phyloP scores from a whole-genome alignment of 2,888 invertebrate genomes.

The Apamea anceps region DNA sequence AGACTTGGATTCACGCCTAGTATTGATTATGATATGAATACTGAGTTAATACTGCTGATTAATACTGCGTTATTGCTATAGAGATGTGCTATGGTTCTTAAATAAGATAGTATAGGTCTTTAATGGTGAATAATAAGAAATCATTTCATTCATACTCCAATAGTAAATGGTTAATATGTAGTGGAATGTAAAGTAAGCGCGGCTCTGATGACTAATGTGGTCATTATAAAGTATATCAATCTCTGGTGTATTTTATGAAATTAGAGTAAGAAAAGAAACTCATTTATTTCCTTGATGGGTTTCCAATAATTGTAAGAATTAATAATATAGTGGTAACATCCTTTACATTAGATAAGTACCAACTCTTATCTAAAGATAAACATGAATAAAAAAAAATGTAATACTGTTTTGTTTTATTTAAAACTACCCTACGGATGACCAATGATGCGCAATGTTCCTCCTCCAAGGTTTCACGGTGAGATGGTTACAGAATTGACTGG shows the following conservation, averaged over 20 bases:
- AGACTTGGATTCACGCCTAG: constrained; percentile 41
- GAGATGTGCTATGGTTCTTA: neutral
- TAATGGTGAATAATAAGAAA: too few relatives aligned
- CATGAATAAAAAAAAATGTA: neutral
- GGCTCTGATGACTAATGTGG: too few relatives aligned
- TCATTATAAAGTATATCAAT: too few relatives aligned
- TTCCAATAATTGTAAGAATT: neutral
- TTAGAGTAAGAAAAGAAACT: neutral
- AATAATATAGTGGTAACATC: neutral
- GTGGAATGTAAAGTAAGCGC: neutral
- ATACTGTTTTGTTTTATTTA: constrained; percentile 14
- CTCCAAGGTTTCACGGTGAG: too few relatives aligned
- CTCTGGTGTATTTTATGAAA: constrained; percentile 18
- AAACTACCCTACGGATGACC: neutral
- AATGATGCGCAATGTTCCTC: too few relatives aligned
- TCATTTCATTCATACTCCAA: too few relatives aligned
- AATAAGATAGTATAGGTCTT: too few relatives aligned
- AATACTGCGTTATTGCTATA: neutral
- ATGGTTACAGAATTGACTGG: too few relatives aligned
- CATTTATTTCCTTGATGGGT: neutral
- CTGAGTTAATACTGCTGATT: neutral
- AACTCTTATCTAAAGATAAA: neutral
- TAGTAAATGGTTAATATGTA: too few relatives aligned
- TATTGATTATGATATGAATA: neutral
- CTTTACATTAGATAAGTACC: neutral